A percentile compares a stretch with the other conserved stretches of the same genome.
These are phyloP conservation scores for Chaetodon trifascialis DNA, from an alignment of 2,113 vertebrate species.

Conservation along the genomic window DNA sequence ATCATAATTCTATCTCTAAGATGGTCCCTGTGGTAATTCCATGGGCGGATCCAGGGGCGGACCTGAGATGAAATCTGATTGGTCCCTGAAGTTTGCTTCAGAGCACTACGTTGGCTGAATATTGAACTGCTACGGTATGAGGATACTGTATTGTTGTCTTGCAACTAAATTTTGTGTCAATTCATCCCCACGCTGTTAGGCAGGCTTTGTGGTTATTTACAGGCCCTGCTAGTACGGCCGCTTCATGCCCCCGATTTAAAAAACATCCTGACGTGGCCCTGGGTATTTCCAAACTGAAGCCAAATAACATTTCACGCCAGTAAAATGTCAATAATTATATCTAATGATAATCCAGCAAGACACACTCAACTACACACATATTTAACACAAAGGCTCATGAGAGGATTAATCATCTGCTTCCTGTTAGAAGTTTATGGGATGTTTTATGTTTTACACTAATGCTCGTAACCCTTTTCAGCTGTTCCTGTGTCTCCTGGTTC, in stretches of 20 bases:
- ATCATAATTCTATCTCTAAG: constrained; percentile 45
- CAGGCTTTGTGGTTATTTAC: no score
- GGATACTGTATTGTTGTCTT: no score
- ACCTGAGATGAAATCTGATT: no score
- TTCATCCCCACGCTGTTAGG: no score
- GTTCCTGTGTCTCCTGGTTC: constrained; percentile 45
- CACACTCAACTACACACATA: constrained; percentile 47
- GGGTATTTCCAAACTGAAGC: constrained; percentile 11
- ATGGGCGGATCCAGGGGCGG: no score
- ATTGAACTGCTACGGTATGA: no score
- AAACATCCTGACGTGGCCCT: no score
- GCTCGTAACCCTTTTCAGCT: constrained; percentile 50
- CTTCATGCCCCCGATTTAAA: no score
- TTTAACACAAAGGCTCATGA: constrained; percentile 61
- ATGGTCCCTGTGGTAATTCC: constrained; percentile 13
- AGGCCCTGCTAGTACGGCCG: no score
- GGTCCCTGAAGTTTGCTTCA: no score
- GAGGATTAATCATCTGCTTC: constrained; percentile 62
- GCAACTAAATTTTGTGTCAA: no score
- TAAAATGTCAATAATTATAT: constrained; percentile 54
- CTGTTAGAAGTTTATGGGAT: constrained; percentile 60
- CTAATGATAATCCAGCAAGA: constrained; percentile 39
- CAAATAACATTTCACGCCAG: constrained; percentile 53
- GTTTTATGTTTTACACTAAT: constrained; percentile 50
- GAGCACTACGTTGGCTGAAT: no score